A percentile compares a stretch with the other conserved stretches of the same genome.
These are phyloP conservation scores for Hylaea fasciaria DNA, from an alignment of 2,888 invertebrate genomes.

Conservation along the genomic window DNA sequence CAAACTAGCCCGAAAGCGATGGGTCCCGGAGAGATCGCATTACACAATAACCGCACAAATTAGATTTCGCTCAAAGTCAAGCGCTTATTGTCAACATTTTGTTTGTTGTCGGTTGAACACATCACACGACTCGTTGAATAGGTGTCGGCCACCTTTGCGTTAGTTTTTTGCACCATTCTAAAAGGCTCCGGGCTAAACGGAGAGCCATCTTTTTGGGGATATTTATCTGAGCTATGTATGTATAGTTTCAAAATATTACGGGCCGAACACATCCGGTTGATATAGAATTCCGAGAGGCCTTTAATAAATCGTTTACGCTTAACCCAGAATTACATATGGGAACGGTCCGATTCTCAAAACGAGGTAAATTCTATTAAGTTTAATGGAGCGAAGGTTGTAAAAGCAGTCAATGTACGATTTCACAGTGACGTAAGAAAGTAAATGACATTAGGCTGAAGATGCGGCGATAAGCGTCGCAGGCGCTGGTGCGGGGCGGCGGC, in stretches of 20 bases:
- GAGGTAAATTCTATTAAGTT: slow-evolving; percentile 35
- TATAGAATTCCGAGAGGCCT: slow-evolving; percentile 8
- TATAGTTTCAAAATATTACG: not conserved
- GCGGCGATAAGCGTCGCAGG: slow-evolving; percentile 75
- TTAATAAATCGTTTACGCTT: slow-evolving; percentile 20
- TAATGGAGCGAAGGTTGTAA: slow-evolving; percentile 36
- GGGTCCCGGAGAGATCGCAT: slow-evolving; percentile 66
- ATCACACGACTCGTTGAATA: slow-evolving; percentile 77
- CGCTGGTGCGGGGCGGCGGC: slow-evolving; percentile 52
- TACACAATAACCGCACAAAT: slow-evolving; percentile 84
- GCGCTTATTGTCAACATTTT: slow-evolving; percentile 76
- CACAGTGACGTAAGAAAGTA: slow-evolving; percentile 70
- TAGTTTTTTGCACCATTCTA: slow-evolving; percentile 51
- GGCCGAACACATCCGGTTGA: slow-evolving; percentile 14
- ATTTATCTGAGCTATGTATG: slow-evolving; percentile 17
- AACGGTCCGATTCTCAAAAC: slow-evolving; percentile 30
- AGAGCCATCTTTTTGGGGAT: slow-evolving; percentile 24
- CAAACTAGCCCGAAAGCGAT: slow-evolving; percentile 65
- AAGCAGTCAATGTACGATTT: slow-evolving; percentile 46
- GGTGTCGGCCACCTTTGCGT: slow-evolving; percentile 71
- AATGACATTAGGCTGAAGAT: slow-evolving; percentile 76
- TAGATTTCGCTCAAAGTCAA: slow-evolving; percentile 84
- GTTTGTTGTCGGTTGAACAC: slow-evolving; percentile 77
- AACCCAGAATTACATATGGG: slow-evolving; percentile 21
- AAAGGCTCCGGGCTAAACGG: slow-evolving; percentile 31